These are phyloP conservation scores for Marisa cornuarietis DNA, from an alignment of 1,140 invertebrate genomes.

Conservation along the genomic window DNA sequence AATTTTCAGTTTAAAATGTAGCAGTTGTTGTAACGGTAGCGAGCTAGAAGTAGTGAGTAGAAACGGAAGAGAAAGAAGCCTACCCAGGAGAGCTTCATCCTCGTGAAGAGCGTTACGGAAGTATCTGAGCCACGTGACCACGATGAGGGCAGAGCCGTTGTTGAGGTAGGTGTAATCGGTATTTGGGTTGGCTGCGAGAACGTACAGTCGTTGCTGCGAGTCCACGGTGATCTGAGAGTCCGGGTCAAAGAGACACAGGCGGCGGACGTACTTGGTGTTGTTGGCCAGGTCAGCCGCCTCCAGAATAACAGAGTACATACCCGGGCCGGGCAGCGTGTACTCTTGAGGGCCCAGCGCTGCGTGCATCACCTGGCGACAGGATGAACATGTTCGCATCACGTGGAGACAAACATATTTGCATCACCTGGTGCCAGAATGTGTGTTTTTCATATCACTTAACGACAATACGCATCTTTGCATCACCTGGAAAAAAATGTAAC, in stretches of 20 bases:
- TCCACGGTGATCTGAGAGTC: slow-evolving; percentile 28
- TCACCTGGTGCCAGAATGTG: no score
- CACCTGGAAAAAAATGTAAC: no score
- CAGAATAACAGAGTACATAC: slow-evolving; percentile 41
- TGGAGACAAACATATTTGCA: no score
- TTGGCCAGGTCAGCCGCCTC: slow-evolving; percentile 40
- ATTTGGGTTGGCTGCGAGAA: slow-evolving; percentile 14
- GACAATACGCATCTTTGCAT: no score
- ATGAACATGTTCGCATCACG: no score
- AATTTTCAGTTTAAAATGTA: neutral
- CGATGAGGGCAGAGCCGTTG: neutral
- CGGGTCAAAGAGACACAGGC: slow-evolving; percentile 37
- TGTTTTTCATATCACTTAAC: no score
- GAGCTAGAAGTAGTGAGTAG: no score
- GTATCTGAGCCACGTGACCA: slow-evolving; percentile 29
- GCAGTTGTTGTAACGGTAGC: neutral
- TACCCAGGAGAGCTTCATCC: slow-evolving; percentile 32
- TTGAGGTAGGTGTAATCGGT: slow-evolving; percentile 28
- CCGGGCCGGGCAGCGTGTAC: slow-evolving; percentile 28
- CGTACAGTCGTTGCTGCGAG: neutral
- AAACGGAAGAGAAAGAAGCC: neutral
- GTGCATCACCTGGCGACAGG: slow-evolving; percentile 1
- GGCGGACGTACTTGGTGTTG: slow-evolving; percentile 39
- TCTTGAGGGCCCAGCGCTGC: neutral
- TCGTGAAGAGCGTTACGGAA: slow-evolving; percentile 38